These are phyloP conservation scores for Drosophila repletoides DNA, from an alignment of 1,140 invertebrate species.

Conservation along the genomic window DNA sequence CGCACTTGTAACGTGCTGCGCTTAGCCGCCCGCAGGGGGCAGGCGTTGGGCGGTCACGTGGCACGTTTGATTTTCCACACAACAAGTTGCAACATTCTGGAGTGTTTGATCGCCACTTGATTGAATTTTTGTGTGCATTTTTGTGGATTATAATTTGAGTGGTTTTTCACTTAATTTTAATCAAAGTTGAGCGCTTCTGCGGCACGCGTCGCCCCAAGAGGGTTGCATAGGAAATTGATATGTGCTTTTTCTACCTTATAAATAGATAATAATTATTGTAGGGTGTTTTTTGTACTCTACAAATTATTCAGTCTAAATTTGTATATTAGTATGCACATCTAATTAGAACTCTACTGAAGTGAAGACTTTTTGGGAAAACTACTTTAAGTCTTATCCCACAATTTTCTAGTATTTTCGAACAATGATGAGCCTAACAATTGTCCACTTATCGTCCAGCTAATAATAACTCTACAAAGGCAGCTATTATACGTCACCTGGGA, in stretches of 20 bases:
- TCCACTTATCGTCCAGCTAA: slow-evolving; percentile 63
- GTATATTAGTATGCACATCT: too few species aligned
- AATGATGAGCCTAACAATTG: slow-evolving; percentile 49
- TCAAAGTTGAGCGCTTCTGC: neutral
- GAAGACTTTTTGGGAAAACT: slow-evolving; percentile 13
- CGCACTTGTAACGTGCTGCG: slow-evolving; percentile 46
- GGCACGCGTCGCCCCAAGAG: slow-evolving; percentile 20
- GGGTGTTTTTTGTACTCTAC: too few species aligned
- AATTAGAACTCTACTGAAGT: neutral
- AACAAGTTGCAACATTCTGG: slow-evolving; percentile 38
- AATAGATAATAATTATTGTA: too few species aligned
- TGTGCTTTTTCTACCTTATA: too few species aligned
- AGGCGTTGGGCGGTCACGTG: slow-evolving; percentile 61
- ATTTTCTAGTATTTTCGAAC: slow-evolving; percentile 3
- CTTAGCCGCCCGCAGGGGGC: slow-evolving; percentile 18
- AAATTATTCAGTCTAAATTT: too few species aligned
- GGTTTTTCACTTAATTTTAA: slow-evolving; percentile 30
- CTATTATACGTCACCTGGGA: slow-evolving; percentile 2
- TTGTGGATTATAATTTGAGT: slow-evolving; percentile 54
- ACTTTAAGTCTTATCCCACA: slow-evolving; percentile 24
- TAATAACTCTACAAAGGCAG: slow-evolving; percentile 8
- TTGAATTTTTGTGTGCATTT: slow-evolving; percentile 41
- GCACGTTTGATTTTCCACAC: slow-evolving; percentile 16
- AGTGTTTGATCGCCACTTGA: slow-evolving; percentile 50
- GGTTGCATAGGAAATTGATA: slow-evolving; percentile 10